phyloP scores from a whole-genome alignment of 2,113 vertebrate genomes.

The Cyprinodon brontotheroides region DNA sequence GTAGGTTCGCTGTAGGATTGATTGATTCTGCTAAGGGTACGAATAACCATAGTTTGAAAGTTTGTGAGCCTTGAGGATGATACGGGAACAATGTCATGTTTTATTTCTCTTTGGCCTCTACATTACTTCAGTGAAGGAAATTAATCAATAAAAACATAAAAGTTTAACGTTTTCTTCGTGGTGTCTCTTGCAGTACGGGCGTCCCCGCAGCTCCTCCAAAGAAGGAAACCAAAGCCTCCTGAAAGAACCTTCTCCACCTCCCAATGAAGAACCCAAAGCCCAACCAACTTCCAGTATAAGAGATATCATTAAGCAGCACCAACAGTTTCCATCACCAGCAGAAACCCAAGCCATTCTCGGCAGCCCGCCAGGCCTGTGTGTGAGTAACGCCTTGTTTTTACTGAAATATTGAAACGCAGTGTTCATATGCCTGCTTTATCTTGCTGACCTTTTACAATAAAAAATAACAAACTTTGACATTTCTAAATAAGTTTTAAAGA shows the following conservation, averaged over 20 bases:
- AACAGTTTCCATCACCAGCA: slow-evolving; percentile 82
- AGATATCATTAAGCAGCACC: slow-evolving; percentile 89
- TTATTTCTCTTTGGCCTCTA: no score
- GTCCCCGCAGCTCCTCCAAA: slow-evolving; percentile 13
- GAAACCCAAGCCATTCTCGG: slow-evolving; percentile 80
- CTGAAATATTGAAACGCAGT: neutral
- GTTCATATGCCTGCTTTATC: no score
- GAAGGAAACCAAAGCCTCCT: slow-evolving; percentile 9
- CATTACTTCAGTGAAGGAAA: no score
- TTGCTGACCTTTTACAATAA: no score
- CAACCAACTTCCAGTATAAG: slow-evolving; percentile 87
- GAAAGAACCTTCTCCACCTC: slow-evolving; percentile 1
- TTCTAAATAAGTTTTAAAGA: no score
- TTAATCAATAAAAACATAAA: neutral
- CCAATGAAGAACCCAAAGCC: slow-evolving; percentile 21
- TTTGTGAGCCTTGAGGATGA: no score
- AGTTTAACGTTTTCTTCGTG: neutral
- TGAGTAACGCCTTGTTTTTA: neutral
- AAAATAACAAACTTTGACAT: no score
- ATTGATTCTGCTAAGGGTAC: no score
- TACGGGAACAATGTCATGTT: no score
- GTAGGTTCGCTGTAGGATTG: no score
- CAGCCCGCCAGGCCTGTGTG: slow-evolving; percentile 82
- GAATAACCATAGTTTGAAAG: no score
- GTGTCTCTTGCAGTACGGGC: slow-evolving; percentile 41